Percentiles rank a stretch among this genome's conserved stretches.
Conservation (phyloP, 2,888 invertebrate genomes). For the Lepeophtheirus nordmannii region DNA sequence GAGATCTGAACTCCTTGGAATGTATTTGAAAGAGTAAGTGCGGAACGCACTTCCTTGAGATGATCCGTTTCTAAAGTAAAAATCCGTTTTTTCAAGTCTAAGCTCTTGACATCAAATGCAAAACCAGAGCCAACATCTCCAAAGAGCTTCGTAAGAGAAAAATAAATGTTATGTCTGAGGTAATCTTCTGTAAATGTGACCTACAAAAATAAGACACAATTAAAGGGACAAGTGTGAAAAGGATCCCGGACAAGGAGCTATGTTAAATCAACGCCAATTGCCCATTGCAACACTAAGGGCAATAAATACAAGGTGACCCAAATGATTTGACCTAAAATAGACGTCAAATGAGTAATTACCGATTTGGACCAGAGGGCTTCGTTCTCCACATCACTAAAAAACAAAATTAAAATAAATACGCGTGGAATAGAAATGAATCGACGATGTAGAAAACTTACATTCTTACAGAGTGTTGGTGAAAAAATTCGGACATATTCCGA, state of each 20-base stretch:
- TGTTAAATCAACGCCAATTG: no score
- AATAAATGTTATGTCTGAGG: not conserved
- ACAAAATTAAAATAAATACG: not conserved
- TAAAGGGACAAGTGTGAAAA: no score
- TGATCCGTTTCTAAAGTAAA: conserved; percentile 2
- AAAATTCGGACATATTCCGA: conserved; percentile 1
- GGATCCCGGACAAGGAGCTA: no score
- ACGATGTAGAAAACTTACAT: not conserved
- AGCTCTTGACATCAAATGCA: conserved; percentile 3
- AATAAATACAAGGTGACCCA: no score
- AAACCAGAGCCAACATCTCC: conserved; percentile 11
- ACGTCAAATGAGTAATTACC: not conserved
- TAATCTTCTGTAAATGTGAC: conserved; percentile 6
- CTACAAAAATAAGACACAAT: not conserved
- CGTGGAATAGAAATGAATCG: not conserved
- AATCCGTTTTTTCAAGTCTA: not conserved
- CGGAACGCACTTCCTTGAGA: not conserved
- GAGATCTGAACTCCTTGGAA: not conserved
- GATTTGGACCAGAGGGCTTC: not conserved
- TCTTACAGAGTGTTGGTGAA: not conserved
- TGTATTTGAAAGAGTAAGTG: conserved; percentile 5
- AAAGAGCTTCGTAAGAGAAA: conserved; percentile 7
- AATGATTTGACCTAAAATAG: no score
- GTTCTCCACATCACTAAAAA: not conserved
- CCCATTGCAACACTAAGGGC: no score